Evolutionary conservation across 2,113 vertebrate genomes (phyloP).

Genomic region (Cricetomys ansorgei): DNA sequence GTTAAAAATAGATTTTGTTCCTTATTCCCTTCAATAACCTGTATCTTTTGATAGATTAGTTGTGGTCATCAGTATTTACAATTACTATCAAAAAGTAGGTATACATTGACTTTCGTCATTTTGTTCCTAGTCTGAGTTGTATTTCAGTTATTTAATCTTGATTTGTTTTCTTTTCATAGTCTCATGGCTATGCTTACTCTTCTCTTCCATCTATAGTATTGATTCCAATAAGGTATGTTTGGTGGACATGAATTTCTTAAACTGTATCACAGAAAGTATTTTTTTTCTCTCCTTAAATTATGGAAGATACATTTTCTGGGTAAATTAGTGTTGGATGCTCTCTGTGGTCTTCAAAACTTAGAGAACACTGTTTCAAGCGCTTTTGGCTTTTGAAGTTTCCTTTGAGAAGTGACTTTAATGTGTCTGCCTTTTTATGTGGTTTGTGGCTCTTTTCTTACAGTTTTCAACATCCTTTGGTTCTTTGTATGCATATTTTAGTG

Average conservation of each 20-base stretch:
- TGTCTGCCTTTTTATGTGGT: neutral
- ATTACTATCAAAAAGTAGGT: too few relatives aligned
- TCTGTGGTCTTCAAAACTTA: neutral
- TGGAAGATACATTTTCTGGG: neutral
- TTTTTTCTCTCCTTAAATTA: neutral
- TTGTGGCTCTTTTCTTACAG: neutral
- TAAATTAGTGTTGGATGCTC: neutral
- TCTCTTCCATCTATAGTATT: neutral
- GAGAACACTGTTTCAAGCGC: neutral
- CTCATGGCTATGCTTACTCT: neutral
- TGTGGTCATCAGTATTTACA: too few relatives aligned
- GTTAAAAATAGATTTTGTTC: too few relatives aligned
- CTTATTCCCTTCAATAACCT: too few relatives aligned
- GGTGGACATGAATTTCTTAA: neutral
- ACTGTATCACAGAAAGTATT: neutral
- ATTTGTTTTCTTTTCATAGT: too few relatives aligned
- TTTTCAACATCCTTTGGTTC: neutral
- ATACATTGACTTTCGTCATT: neutral
- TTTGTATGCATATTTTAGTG: neutral
- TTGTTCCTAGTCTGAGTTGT: neutral
- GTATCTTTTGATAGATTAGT: too few relatives aligned
- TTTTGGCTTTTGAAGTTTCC: neutral
- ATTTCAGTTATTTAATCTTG: neutral
- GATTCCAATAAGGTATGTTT: neutral
- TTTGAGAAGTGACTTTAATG: neutral